Evolutionary conservation across 92 coral and sea anemone species (phyloP).

Genomic region (Epizoanthus stellaris): DNA sequence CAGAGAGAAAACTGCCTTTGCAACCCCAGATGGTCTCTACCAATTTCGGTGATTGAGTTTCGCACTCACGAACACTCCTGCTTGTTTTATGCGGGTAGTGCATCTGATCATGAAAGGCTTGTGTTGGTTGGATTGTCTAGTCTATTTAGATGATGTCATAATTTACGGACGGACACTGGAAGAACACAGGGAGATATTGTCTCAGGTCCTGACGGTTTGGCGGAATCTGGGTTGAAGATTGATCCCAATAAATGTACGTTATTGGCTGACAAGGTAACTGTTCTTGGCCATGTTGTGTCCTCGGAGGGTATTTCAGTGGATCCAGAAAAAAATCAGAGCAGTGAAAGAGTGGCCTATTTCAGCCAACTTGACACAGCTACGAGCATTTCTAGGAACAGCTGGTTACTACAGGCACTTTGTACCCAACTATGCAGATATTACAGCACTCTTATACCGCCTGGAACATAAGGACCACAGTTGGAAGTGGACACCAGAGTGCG

Average conservation of each 20-base stretch:
- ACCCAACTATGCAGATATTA: slow-evolving; percentile 45
- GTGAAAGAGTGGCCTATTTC: slow-evolving; percentile 36
- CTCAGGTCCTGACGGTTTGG: slow-evolving; percentile 19
- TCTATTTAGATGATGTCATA: slow-evolving; percentile 50
- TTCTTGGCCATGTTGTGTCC: slow-evolving; percentile 37
- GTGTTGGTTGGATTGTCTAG: slow-evolving; percentile 39
- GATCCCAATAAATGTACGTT: slow-evolving; percentile 49
- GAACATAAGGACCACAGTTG: slow-evolving; percentile 6
- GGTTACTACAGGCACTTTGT: slow-evolving; percentile 52
- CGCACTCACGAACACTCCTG: slow-evolving; percentile 4
- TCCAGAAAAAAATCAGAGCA: slow-evolving; percentile 38
- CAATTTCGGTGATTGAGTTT: no score
- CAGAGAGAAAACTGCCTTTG: slow-evolving; percentile 45
- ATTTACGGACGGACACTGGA: slow-evolving; percentile 33
- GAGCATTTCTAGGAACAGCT: slow-evolving; percentile 35
- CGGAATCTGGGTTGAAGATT: no score
- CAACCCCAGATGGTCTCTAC: slow-evolving; percentile 32
- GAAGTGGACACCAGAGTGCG: slow-evolving; percentile 29
- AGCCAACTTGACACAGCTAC: slow-evolving; percentile 10
- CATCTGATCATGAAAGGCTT: slow-evolving; percentile 42
- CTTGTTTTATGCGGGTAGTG: slow-evolving; percentile 49
- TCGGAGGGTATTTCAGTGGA: slow-evolving; percentile 36
- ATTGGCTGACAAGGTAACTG: slow-evolving; percentile 28
- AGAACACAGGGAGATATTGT: slow-evolving; percentile 44
- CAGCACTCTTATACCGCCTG: slow-evolving; percentile 32